phyloP scores from a whole-genome alignment of 2,797 vertebrate species.

The Spinus pinus region DNA sequence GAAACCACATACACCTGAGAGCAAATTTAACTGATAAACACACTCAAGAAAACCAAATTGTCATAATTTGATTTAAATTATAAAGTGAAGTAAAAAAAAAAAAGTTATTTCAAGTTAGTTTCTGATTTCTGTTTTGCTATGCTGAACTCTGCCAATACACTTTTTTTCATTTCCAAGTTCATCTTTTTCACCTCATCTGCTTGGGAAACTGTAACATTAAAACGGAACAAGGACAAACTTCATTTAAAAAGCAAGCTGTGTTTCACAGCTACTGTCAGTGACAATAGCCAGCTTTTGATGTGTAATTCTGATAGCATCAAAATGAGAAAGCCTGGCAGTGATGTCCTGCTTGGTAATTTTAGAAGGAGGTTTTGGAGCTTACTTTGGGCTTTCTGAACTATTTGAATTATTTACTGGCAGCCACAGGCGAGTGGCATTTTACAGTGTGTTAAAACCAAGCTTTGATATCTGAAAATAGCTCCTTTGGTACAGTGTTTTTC shows the following conservation, averaged over 20 bases:
- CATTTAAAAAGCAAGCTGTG: constrained; percentile 58
- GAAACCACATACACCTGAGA: neutral
- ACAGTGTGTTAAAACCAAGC: constrained; percentile 51
- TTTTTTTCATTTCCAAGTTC: neutral
- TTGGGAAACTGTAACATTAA: neutral
- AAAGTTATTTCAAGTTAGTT: neutral
- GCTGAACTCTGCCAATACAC: neutral
- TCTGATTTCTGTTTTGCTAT: neutral
- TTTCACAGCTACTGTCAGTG: constrained; percentile 57
- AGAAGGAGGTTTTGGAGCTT: constrained; percentile 46
- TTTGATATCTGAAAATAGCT: constrained; percentile 71
- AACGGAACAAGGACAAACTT: neutral
- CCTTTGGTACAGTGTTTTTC: constrained; percentile 45
- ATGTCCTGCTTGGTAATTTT: constrained; percentile 14
- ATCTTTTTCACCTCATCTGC: neutral
- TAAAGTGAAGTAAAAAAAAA: neutral
- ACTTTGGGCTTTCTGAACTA: constrained; percentile 68
- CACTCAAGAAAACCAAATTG: neutral
- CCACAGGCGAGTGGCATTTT: constrained; percentile 59
- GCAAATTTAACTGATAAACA: neutral
- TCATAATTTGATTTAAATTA: neutral
- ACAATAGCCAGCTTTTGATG: constrained; percentile 58
- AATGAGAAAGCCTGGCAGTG: constrained; percentile 45
- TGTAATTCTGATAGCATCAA: constrained; percentile 41
- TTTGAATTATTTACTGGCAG: constrained; percentile 64